Conservation (phyloP, 2,797 vertebrate genomes). For the Poecilia gillii region DNA sequence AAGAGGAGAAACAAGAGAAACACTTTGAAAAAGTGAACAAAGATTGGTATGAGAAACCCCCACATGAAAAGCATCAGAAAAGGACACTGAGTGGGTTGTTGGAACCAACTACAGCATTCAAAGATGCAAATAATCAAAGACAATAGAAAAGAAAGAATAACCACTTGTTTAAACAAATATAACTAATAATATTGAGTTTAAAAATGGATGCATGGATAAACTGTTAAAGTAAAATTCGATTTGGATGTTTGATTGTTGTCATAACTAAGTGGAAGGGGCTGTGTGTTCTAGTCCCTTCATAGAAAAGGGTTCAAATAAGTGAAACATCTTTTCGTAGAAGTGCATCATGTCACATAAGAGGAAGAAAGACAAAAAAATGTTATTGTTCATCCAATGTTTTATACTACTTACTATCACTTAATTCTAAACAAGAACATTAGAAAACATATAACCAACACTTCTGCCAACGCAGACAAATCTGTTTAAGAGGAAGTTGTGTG, state of each 20-base stretch:
- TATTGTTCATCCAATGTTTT: background rate
- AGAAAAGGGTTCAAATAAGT: background rate
- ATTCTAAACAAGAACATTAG: background rate
- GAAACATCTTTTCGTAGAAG: background rate
- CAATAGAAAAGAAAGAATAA: background rate
- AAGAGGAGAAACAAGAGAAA: constrained; percentile 89
- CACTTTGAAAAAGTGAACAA: constrained; percentile 79
- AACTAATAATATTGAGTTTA: background rate
- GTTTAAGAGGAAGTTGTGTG: background rate
- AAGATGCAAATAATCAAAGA: background rate
- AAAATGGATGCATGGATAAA: background rate
- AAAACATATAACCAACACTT: background rate
- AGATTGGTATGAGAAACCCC: constrained; percentile 81
- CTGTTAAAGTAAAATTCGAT: background rate
- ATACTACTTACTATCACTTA: background rate
- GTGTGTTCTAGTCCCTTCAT: no score
- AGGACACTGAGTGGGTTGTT: constrained; percentile 49
- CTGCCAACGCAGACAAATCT: background rate
- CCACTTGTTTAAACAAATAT: background rate
- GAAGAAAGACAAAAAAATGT: background rate
- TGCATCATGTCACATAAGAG: background rate
- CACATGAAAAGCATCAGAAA: constrained; percentile 72
- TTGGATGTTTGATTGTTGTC: background rate
- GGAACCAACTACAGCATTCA: constrained; percentile 22
- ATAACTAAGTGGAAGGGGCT: background rate